These are phyloP conservation scores for Heptranchias perlo DNA, from an alignment of 2,113 vertebrate genomes.

Conservation along the genomic window DNA sequence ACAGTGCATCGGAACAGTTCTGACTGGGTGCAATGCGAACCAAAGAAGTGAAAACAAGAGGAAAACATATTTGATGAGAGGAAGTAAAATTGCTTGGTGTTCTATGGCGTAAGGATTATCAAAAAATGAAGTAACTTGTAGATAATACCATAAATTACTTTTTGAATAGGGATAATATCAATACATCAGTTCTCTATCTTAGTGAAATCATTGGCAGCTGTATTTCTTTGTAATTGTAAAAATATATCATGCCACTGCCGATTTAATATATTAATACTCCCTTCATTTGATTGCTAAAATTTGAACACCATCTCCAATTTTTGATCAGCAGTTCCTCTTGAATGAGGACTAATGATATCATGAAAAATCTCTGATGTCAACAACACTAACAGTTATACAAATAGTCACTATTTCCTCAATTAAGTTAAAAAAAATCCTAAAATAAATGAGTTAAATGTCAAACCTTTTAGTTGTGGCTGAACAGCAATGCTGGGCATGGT, in stretches of 20 bases:
- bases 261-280: background rate
- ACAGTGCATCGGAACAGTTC: too few species aligned
- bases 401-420: background rate
- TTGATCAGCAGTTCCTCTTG: background rate
- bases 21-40: background rate
- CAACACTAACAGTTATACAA: background rate
- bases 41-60: background rate
- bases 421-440: background rate
- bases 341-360: background rate
- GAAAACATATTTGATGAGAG: background rate
- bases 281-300: background rate
- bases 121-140: background rate
- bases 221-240: background rate
- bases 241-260: background rate
- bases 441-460: background rate
- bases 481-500: background rate
- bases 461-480: background rate
- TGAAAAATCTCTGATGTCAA: background rate
- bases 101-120: background rate
- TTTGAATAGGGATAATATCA: background rate
- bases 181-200: background rate
- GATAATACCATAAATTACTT: background rate
- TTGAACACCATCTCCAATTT: background rate
- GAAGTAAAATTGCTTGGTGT: background rate
- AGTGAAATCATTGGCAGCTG: background rate